A percentile compares a stretch with the other conserved stretches of the same genome.
phyloP scores from a whole-genome alignment of 1,140 invertebrate genomes.

The Achatina immaculata region DNA sequence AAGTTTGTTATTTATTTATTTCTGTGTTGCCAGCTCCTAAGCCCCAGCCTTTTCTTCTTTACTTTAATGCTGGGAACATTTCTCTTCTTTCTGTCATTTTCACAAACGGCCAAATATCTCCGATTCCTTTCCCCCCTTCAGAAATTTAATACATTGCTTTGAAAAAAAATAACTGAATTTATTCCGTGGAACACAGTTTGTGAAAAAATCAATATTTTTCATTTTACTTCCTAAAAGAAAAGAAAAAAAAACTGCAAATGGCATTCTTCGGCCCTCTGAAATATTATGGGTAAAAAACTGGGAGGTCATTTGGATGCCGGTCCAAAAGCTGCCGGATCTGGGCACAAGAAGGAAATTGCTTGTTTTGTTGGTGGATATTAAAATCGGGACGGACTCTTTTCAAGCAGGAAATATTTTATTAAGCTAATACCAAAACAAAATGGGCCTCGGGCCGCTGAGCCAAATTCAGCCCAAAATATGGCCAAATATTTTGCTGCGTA shows the following conservation, averaged over 20 bases:
- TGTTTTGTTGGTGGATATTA: conserved; percentile 40
- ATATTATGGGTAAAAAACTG: conserved; percentile 32
- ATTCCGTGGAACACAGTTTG: conserved; percentile 16
- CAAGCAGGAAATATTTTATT: conserved; percentile 36
- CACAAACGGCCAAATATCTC: neutral
- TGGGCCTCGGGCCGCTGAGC: neutral
- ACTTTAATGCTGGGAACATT: no score
- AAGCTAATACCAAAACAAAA: conserved; percentile 32
- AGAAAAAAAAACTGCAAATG: conserved; percentile 34
- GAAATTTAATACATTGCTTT: conserved; percentile 34
- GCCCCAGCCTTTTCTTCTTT: no score
- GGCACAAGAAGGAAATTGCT: conserved; percentile 36
- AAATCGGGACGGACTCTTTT: conserved; percentile 32
- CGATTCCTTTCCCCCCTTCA: neutral
- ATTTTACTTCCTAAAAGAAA: conserved; percentile 34
- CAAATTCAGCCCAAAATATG: conserved; percentile 9
- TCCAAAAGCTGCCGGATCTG: conserved; percentile 32
- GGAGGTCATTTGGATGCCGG: conserved; percentile 23
- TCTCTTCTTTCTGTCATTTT: neutral
- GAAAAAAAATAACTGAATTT: conserved; percentile 23
- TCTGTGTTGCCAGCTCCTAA: no score
- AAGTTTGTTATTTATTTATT: no score
- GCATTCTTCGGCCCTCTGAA: conserved; percentile 16
- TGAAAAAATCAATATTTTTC: conserved; percentile 33
- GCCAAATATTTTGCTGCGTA: neutral